Base-by-base conservation (phyloP, 2,113 vertebrate species). In the Cebidichthys violaceus region DNA sequence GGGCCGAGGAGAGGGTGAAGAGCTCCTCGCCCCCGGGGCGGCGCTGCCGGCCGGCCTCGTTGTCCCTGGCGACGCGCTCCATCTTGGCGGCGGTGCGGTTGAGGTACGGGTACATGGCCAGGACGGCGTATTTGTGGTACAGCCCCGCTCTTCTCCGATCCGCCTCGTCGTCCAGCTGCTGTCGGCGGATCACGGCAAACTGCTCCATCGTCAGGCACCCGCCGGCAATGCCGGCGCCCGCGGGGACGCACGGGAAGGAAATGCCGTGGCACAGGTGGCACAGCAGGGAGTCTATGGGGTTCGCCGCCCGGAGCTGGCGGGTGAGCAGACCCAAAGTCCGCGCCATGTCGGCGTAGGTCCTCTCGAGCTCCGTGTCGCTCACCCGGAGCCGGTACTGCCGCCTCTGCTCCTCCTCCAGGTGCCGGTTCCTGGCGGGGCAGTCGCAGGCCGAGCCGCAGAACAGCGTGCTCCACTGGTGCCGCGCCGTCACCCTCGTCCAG, bases 231-330 rank as follows among this genome's bases (percentile, higher is more conserved):
- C 82, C 77, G 1, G 81, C 84, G 0, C 67, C 79, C 31, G 22
- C 1, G 0, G 68, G 33, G 52, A 94, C 95, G 74, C 98, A 99
- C 0, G 98, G 98, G 86, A 99, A 99, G 1, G 96, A 94, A 84
- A 98, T 92, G 1, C 96, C 96, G 68, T 99, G 98, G 88, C 98
- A 99, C 75, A 99, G 95, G 87, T 97, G 96, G 93, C 98, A 99
- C 60, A 99, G 84, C 88, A 99, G 94, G 6, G 98, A 96, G 91
- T 99, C 98, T 24, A 99, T 95, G 0, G 98, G 98, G 89, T 99
- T 99, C 54, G 98, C 96, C 0, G 98, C 98, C 31, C 97, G 94
- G 39, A 99, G 86, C 81, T 96, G 96, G 83, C 97, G 96, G 10
- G 96, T 96, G 54, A 95, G 96, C 71, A 99, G 75, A 4, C 97